A percentile compares a stretch with the other conserved stretches of the same genome.
Conservation (phyloP, 2,797 vertebrate genomes). For the Ceryle rudis region DNA sequence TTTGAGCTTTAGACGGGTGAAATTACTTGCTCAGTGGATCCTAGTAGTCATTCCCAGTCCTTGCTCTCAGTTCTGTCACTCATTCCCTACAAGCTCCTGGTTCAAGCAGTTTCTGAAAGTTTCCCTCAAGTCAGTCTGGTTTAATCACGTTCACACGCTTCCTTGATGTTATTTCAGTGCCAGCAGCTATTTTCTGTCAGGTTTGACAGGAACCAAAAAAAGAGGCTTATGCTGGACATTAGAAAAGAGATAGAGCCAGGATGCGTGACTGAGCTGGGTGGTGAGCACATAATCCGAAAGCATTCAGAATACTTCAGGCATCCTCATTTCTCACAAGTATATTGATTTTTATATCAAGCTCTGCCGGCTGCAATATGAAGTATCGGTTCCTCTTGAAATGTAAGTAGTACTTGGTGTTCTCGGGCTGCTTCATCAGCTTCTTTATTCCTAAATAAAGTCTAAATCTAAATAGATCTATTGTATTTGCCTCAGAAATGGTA, state of each 20-base stretch:
- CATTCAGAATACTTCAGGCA: not conserved
- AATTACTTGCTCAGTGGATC: not conserved
- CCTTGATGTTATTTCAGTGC: not conserved
- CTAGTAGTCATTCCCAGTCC: not conserved
- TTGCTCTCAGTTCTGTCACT: not conserved
- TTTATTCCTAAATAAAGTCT: not conserved
- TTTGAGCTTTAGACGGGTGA: not conserved
- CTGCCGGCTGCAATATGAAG: not conserved
- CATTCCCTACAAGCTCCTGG: not conserved
- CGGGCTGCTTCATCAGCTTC: not conserved
- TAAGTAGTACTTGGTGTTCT: not conserved
- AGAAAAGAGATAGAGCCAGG: not conserved
- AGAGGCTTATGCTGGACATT: not conserved
- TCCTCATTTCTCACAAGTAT: not conserved
- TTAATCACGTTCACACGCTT: not conserved
- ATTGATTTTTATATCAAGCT: conserved; percentile 7
- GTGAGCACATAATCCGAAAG: not conserved
- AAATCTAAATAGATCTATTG: not conserved
- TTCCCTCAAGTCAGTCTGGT: not conserved
- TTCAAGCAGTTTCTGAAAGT: not conserved
- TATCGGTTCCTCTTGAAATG: not conserved
- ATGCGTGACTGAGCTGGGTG: not conserved
- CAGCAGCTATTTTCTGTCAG: conserved; percentile 13
- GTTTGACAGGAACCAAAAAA: not conserved
- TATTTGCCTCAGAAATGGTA: not conserved